Conservation (phyloP, 37 sponge, comb jelly and placozoan genomes). For the Cladorhizidae sp. region DNA sequence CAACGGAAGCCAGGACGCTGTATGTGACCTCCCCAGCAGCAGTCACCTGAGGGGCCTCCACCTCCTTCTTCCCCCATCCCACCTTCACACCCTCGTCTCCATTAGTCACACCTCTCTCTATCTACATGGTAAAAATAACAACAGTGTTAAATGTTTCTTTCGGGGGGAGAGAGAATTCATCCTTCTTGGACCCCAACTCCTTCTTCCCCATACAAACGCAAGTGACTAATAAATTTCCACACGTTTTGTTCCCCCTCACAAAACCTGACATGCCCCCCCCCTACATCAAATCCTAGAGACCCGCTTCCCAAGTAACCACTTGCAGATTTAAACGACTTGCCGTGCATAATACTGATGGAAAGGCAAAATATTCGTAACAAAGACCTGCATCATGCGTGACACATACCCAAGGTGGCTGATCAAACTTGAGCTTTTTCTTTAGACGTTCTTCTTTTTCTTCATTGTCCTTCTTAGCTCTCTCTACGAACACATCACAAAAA, state of each 20-base stretch:
- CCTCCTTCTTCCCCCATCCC: conserved; percentile 10
- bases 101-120: neutral
- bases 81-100: conserved; percentile 7
- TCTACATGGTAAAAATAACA: neutral
- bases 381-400: neutral
- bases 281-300: too few relatives aligned
- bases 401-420: conserved; percentile 21
- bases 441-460: conserved; percentile 4
- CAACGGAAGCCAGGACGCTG: neutral
- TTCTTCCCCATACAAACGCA: neutral
- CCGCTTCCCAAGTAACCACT: too few relatives aligned
- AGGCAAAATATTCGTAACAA: too few relatives aligned
- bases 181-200: neutral
- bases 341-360: too few relatives aligned
- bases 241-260: too few relatives aligned
- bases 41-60: neutral
- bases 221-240: neutral
- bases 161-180: neutral
- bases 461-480: conserved; percentile 8
- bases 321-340: too few relatives aligned
- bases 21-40: neutral
- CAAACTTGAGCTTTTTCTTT: neutral
- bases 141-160: neutral
- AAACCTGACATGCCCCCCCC: too few relatives aligned
- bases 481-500: conserved; percentile 1